Evolutionary conservation across 2,888 invertebrate genomes (phyloP), one percentile per base, ranked within the genome.

Genomic region (Pterostichus niger): DNA sequence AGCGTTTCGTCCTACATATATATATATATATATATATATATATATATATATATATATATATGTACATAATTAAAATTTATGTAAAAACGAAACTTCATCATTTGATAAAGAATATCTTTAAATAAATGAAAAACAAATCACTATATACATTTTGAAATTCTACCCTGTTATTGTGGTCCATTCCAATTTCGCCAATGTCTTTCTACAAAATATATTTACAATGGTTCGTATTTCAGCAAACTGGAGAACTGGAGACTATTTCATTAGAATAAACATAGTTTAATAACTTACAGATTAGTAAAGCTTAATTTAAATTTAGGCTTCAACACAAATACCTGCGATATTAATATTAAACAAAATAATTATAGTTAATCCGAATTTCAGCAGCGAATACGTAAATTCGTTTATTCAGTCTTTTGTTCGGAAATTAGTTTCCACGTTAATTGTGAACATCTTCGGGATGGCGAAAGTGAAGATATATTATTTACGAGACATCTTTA

Each of bases 401-500:
- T 64, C 64, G 35, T 40, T 35, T 31, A 64, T 64, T 64, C 33
- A 33, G 64, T 64, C 64, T 64, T 64, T 35, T 64, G 64, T 64
- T 64, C 6, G 35, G 64, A 64, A 64, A 64, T 64, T 64, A 64
- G 64, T 64, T 64, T 64, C 13, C 35, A 13, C 13, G 64, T 31
- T 64, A 64, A 64, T 64, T 64, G 35, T 35, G 13, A 64, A 33
- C 64, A 64, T 35, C 64, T 64, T 64, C 64, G 13, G 17, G 11
- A 4, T 64, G 64, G 35, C 7, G 35, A 31, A 33, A 59, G 33
- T 33, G 35, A 10, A 35, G 6, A 64, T 64, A 64, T 64, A 64
- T 64, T 64, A 64, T 64, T 64, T 64, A 64, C 31, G n/a, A 64
- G 64, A 64, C 35, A 64, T 64, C 64, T 64, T 64, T 64, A 64